Evolutionary conservation across 2,888 invertebrate genomes (phyloP).

Genomic region (Macaria notata): DNA sequence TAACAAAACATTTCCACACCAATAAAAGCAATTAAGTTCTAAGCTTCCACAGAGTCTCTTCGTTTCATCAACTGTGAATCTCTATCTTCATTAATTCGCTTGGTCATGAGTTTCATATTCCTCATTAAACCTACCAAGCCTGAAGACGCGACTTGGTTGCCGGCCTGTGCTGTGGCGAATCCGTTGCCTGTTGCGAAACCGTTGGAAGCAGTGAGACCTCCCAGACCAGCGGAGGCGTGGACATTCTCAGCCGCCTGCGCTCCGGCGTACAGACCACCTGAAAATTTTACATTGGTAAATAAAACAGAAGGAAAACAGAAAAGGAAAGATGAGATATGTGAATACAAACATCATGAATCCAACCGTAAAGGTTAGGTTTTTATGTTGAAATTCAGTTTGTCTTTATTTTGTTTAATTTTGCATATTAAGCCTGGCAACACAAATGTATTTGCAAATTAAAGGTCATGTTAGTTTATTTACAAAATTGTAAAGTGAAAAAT

Average conservation of each 20-base stretch:
- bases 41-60: too few relatives aligned
- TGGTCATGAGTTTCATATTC: slow-evolving; percentile 33
- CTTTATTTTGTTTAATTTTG: too few relatives aligned
- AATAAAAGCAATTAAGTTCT: too few relatives aligned
- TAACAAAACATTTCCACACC: neutral
- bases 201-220: slow-evolving; percentile 50
- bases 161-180: slow-evolving; percentile 56
- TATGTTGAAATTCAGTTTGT: too few relatives aligned
- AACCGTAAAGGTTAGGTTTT: too few relatives aligned
- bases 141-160: slow-evolving; percentile 53
- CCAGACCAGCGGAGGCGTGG: slow-evolving; percentile 75
- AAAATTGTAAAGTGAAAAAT: too few relatives aligned
- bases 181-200: slow-evolving; percentile 52
- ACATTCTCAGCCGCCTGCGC: slow-evolving; percentile 83
- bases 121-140: slow-evolving; percentile 64
- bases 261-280: slow-evolving; percentile 82
- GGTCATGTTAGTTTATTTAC: too few relatives aligned
- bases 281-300: slow-evolving; percentile 25
- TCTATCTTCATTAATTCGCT: neutral
- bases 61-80: neutral
- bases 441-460: too few relatives aligned
- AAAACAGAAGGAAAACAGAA: slow-evolving; percentile 21
- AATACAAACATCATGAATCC: too few relatives aligned
- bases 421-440: too few relatives aligned
- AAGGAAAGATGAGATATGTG: neutral